Percentiles rank a stretch among this genome's conserved stretches.
phyloP scores from a whole-genome alignment of 2,888 invertebrate genomes.

The Pammene aurita region DNA sequence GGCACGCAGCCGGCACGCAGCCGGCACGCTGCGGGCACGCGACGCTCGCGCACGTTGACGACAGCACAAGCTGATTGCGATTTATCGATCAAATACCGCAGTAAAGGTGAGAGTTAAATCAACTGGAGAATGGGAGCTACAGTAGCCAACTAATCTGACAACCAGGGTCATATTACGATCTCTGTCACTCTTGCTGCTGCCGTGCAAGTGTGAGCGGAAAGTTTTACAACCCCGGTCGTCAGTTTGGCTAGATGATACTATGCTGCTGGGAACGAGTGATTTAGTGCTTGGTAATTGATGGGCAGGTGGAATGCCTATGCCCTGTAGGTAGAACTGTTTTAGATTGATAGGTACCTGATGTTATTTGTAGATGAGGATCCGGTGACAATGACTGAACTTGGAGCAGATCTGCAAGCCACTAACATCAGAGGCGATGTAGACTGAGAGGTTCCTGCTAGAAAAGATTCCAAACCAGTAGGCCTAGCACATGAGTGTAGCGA shows the following conservation, averaged over 20 bases:
- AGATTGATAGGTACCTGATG: not conserved
- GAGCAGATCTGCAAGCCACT: too few relatives aligned
- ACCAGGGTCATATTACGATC: too few relatives aligned
- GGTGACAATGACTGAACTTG: too few relatives aligned
- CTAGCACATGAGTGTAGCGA: too few relatives aligned
- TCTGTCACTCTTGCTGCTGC: too few relatives aligned
- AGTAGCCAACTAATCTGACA: too few relatives aligned
- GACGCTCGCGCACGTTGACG: slow-evolving; percentile 40
- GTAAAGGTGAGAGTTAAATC: slow-evolving; percentile 46
- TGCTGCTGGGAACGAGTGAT: slow-evolving; percentile 35
- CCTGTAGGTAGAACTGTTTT: slow-evolving; percentile 6
- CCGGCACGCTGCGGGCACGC: slow-evolving; percentile 37
- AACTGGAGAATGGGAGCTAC: slow-evolving; percentile 34
- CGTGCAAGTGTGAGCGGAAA: too few relatives aligned
- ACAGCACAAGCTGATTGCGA: slow-evolving; percentile 44
- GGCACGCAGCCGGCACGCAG: slow-evolving; percentile 21
- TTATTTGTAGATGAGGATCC: too few relatives aligned
- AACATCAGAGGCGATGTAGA: too few relatives aligned
- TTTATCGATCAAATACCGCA: slow-evolving; percentile 45
- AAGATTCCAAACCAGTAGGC: too few relatives aligned
- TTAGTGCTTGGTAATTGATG: slow-evolving; percentile 30
- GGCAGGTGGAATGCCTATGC: slow-evolving; percentile 32
- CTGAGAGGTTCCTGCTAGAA: too few relatives aligned
- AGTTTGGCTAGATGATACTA: not conserved
- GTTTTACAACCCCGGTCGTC: too few relatives aligned